A percentile compares a stretch with the other conserved stretches of the same genome.
Evolutionary conservation across 1,140 invertebrate species (phyloP).

Genomic region (Bradynema listronoti): DNA sequence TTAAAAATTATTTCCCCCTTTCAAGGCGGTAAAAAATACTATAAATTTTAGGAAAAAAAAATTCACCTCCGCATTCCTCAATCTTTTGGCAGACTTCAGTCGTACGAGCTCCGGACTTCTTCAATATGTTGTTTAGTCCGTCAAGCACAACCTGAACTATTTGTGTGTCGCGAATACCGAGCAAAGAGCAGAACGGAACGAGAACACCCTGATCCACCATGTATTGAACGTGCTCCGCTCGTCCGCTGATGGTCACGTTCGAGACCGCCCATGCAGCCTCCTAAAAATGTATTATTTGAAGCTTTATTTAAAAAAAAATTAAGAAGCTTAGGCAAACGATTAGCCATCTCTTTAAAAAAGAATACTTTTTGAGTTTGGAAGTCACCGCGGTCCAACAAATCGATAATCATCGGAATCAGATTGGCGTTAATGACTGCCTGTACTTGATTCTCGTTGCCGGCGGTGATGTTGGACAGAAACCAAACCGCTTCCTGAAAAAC

Average conservation of each 20-base stretch:
- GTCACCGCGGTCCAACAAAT: conserved; percentile 81
- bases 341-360: no score
- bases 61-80: conserved; percentile 54
- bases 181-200: conserved; percentile 69
- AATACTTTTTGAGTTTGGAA: conserved; percentile 86
- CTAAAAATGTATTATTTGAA: conserved; percentile 32
- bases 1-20: no score
- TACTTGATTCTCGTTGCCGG: conserved; percentile 85
- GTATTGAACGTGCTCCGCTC: conserved; percentile 75
- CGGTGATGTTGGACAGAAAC: conserved; percentile 97
- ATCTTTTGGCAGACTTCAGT: conserved; percentile 53
- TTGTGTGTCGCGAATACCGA: conserved; percentile 81
- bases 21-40: no score
- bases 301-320: no score
- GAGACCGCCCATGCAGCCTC: conserved; percentile 98
- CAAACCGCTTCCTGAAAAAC: conserved; percentile 79
- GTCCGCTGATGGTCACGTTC: conserved; percentile 94
- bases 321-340: no score
- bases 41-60: conserved; percentile 12
- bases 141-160: conserved; percentile 74
- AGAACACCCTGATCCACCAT: conserved; percentile 67
- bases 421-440: conserved; percentile 91
- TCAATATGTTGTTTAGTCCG: conserved; percentile 70
- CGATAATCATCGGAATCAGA: conserved; percentile 85
- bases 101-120: conserved; percentile 44